These are phyloP conservation scores for Fistularia tabacaria DNA, from an alignment of 2,797 vertebrate species.

Conservation along the genomic window DNA sequence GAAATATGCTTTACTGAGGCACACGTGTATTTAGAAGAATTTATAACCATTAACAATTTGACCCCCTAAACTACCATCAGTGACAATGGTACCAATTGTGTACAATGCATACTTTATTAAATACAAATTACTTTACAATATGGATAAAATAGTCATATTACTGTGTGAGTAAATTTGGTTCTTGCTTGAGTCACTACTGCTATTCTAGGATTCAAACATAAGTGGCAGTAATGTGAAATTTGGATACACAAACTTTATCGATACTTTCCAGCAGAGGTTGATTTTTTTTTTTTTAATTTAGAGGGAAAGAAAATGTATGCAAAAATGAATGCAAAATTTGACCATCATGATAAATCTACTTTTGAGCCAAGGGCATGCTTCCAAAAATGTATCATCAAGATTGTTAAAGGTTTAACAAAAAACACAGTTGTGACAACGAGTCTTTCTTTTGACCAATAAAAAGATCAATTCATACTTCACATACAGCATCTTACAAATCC, in stretches of 20 bases:
- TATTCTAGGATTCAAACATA: too few relatives aligned
- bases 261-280: neutral
- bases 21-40: constrained; percentile 54
- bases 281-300: too few relatives aligned
- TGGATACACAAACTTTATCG: neutral
- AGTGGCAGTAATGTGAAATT: neutral
- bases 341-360: too few relatives aligned
- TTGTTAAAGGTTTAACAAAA: too few relatives aligned
- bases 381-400: constrained; percentile 4
- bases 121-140: constrained; percentile 10
- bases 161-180: too few relatives aligned
- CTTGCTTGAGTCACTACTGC: too few relatives aligned
- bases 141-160: constrained; percentile 4
- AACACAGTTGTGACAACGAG: constrained; percentile 1
- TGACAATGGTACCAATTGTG: constrained; percentile 48
- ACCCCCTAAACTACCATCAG: constrained; percentile 37
- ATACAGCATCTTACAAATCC: constrained; percentile 9
- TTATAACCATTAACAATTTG: constrained; percentile 43
- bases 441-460: constrained; percentile 5
- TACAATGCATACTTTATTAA: constrained; percentile 29
- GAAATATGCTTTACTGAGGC: constrained; percentile 56
- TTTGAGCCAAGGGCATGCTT: neutral
- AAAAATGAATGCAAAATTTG: too few relatives aligned
- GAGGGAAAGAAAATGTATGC: too few relatives aligned
- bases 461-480: constrained; percentile 14